phyloP scores from a whole-genome alignment of 2,888 invertebrate species.

The Cistogaster globosa region DNA sequence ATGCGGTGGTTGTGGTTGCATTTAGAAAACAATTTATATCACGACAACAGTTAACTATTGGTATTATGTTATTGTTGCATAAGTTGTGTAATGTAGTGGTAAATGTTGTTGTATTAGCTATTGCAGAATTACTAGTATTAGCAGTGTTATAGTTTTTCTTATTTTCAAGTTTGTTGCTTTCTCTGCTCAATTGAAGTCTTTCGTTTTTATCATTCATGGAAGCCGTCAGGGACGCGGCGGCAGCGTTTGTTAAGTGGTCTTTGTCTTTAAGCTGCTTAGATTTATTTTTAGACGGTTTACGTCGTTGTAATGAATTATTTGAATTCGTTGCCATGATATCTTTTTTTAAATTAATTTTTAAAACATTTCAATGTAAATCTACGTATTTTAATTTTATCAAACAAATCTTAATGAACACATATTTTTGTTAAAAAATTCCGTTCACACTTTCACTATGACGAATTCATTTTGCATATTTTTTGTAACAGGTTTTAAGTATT shows the following conservation, averaged over 20 bases:
- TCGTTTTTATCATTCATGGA: conserved; percentile 76
- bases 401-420: neutral
- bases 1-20: conserved; percentile 59
- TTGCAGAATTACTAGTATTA: conserved; percentile 31
- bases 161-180: conserved; percentile 76
- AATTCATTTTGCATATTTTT: neutral
- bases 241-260: conserved; percentile 54
- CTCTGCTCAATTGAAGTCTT: conserved; percentile 80
- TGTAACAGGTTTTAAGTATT: conserved; percentile 17
- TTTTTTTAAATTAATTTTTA: conserved; percentile 9
- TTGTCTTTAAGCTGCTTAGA: conserved; percentile 69
- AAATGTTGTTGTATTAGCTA: conserved; percentile 72
- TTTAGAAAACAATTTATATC: conserved; percentile 79
- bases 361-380: conserved; percentile 14
- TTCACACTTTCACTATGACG: conserved; percentile 47
- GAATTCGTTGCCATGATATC: conserved; percentile 72
- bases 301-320: conserved; percentile 75
- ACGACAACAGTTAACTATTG: conserved; percentile 76
- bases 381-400: conserved; percentile 8
- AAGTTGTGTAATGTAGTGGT: conserved; percentile 59
- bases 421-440: conserved; percentile 16
- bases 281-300: conserved; percentile 77
- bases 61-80: conserved; percentile 68
- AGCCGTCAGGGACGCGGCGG: conserved; percentile 7
- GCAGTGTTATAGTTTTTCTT: conserved; percentile 72